These are phyloP conservation scores for Marmota flaviventris DNA, from an alignment of 2,113 vertebrate genomes.

Conservation along the genomic window DNA sequence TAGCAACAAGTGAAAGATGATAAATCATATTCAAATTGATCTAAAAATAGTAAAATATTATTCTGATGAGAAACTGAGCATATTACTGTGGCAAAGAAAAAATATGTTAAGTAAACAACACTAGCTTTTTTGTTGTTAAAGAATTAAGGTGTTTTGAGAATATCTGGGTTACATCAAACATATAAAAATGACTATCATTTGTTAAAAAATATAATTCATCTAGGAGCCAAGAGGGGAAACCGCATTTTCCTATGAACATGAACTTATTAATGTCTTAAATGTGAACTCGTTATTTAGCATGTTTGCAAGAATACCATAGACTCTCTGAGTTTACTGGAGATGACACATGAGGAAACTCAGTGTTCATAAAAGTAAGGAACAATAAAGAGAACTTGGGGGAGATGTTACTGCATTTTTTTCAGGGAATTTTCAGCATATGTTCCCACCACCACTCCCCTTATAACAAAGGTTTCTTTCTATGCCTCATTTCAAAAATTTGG, in stretches of 20 bases:
- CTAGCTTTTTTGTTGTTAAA: not conserved
- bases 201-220: not conserved
- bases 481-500: not conserved
- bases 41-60: slow-evolving; percentile 51
- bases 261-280: not conserved
- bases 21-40: slow-evolving; percentile 16
- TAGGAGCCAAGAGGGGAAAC: not conserved
- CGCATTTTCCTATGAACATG: not conserved
- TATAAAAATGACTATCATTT: slow-evolving; percentile 15
- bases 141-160: slow-evolving; percentile 19
- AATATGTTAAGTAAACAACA: not conserved
- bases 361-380: not conserved
- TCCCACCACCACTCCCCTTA: not conserved
- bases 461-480: not conserved
- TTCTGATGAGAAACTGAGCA: slow-evolving; percentile 47
- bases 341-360: not conserved
- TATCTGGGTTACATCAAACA: not conserved
- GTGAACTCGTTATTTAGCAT: not conserved
- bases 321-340: not conserved
- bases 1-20: slow-evolving; percentile 34
- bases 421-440: not conserved
- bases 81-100: not conserved
- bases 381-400: not conserved
- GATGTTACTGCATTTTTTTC: not conserved
- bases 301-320: not conserved